Evolutionary conservation across 2,113 vertebrate genomes (phyloP), one percentile per base, ranked within the genome.

Genomic region (Leucopternis melanops): DNA sequence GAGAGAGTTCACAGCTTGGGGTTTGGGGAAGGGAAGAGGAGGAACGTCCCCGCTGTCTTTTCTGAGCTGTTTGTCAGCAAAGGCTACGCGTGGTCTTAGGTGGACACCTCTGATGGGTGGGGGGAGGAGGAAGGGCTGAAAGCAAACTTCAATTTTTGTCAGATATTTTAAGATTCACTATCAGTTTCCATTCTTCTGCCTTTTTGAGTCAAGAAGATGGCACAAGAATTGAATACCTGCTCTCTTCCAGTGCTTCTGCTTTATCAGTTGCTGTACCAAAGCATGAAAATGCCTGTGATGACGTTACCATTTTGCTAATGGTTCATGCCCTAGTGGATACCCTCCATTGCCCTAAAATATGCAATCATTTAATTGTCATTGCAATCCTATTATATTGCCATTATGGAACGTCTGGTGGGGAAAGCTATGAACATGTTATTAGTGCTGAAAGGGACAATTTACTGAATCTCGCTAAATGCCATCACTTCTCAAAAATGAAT

Each of bases 371-470:
- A 98, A 98, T 98, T 98, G 97, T 95, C 97, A 97, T 92, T 97
- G 97, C 97, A 97, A 97, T 98, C 97, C 96, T 98, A 97, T 98
- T 98, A 97, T 97, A 97, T 97, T 94, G 96, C 91, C 96, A 98
- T 98, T 98, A 97, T 82, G 81, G 90, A 91, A 67, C 9, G 96
- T 97, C 96, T 97, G 94, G 85, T 95, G 96, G 95, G 97, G 95
- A 98, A 97, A 97, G 94, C 96, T 75, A 78, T 92, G 97, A 97
- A 97, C 95, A 69, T 96, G 91, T 95, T 97, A 97, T 96, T 97
- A 97, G 93, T 94, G 93, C 96, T 96, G 97, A 98, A 98, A 98
- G 96, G 97, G 94, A 97, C 96, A 95, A 96, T 97, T 98, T 98
- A 96, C 94, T 95, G 92, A 94, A 97, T 98, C 97, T 96, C 16